A percentile compares a stretch with the other conserved stretches of the same genome.
Evolutionary conservation across 2,888 invertebrate species (phyloP).

Genomic region (Leptinotarsa tumamoca): DNA sequence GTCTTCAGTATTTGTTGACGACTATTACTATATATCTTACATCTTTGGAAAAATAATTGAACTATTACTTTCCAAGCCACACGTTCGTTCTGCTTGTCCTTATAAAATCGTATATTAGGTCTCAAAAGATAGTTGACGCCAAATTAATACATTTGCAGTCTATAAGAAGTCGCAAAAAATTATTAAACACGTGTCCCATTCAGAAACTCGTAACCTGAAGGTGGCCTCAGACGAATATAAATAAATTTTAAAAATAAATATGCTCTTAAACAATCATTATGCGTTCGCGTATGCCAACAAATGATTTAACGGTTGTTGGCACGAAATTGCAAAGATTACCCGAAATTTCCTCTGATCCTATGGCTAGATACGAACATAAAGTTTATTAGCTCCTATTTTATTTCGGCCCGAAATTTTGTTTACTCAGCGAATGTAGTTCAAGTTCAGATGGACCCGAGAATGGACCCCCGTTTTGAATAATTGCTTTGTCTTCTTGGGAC

Average conservation of each 20-base stretch:
- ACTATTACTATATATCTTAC: too few relatives aligned
- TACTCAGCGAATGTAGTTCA: constrained; percentile 13
- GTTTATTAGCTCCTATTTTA: constrained; percentile 20
- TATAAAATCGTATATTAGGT: neutral
- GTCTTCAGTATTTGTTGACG: too few relatives aligned
- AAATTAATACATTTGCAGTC: neutral
- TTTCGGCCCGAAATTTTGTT: constrained; percentile 4
- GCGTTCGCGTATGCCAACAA: constrained; percentile 17
- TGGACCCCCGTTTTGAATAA: neutral
- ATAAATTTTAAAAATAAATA: constrained; percentile 38
- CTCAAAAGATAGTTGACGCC: neutral
- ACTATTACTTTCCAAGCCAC: too few relatives aligned
- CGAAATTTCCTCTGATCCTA: constrained; percentile 10
- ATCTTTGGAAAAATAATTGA: too few relatives aligned
- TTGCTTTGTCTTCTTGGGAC: neutral
- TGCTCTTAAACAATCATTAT: constrained; percentile 37
- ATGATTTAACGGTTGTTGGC: constrained; percentile 27
- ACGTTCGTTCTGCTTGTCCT: neutral
- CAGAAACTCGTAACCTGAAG: constrained; percentile 27
- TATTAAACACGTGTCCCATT: constrained; percentile 16
- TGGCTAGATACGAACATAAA: constrained; percentile 6
- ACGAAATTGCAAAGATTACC: constrained; percentile 3
- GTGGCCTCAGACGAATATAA: constrained; percentile 40
- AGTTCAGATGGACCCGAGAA: neutral
- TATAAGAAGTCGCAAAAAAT: neutral